phyloP scores from a whole-genome alignment of 2,797 vertebrate genomes.

The Cygnus olor region DNA sequence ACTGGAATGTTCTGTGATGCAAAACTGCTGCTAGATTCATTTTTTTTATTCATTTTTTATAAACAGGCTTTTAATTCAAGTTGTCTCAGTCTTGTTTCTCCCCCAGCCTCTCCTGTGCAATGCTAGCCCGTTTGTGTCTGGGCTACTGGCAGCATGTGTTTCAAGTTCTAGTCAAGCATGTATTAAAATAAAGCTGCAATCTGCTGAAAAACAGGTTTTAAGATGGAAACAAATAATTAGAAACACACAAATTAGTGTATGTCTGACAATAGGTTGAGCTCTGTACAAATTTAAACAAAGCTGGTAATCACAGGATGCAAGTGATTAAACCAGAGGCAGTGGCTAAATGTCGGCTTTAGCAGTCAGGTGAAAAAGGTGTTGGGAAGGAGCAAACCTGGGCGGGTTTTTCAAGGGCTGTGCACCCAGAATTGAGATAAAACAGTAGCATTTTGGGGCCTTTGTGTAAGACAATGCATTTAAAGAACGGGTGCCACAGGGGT shows the following conservation, averaged over 20 bases:
- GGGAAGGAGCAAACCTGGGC: not conserved
- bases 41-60: not conserved
- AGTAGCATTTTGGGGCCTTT: not conserved
- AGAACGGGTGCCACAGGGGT: fast-evolving
- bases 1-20: not conserved
- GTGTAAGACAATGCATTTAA: fast-evolving
- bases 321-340: not conserved
- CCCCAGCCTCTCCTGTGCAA: not conserved
- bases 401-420: not conserved
- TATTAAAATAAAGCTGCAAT: constrained; percentile 61
- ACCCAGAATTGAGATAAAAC: not conserved
- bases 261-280: constrained; percentile 68
- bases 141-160: constrained; percentile 46
- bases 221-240: constrained; percentile 71
- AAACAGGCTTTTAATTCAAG: constrained; percentile 27
- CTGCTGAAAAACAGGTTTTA: constrained; percentile 64
- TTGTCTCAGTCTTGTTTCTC: not conserved
- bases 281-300: constrained; percentile 24
- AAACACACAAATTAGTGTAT: constrained; percentile 58
- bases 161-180: constrained; percentile 38
- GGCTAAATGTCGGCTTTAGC: not conserved
- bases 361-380: not conserved
- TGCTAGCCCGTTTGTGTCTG: constrained; percentile 33
- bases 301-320: not conserved
- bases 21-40: not conserved